phyloP scores from a whole-genome alignment of 2,888 invertebrate species.

The Herminia tarsipennalis region DNA sequence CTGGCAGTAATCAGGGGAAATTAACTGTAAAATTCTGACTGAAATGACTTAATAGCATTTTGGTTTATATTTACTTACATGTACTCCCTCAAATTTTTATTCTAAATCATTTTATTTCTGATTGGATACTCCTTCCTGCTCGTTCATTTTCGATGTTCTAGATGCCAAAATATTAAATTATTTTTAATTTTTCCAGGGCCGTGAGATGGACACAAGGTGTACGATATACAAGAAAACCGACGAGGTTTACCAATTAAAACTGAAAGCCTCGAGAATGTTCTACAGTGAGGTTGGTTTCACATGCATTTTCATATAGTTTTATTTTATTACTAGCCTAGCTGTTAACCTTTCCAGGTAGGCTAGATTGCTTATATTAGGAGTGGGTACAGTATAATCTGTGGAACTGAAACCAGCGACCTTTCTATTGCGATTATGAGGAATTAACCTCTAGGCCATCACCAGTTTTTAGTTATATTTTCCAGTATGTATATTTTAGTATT shows the following conservation, averaged over 20 bases:
- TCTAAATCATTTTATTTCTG: not conserved
- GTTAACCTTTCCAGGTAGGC: no score
- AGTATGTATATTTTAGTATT: constrained; percentile 5
- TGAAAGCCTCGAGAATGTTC: constrained; percentile 98
- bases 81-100: not conserved
- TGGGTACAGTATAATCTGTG: no score
- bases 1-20: constrained; percentile 71
- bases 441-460: no score
- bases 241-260: constrained; percentile 97
- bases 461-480: constrained; percentile 11
- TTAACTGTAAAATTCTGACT: constrained; percentile 56
- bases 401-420: no score
- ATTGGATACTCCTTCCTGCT: no score
- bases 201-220: constrained; percentile 97
- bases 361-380: no score
- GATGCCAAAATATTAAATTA: no score
- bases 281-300: constrained; percentile 90
- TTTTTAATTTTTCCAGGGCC: constrained; percentile 90
- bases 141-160: no score
- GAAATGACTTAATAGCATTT: constrained; percentile 49
- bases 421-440: no score
- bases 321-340: not conserved
- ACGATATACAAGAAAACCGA: constrained; percentile 99
- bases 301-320: constrained; percentile 2
- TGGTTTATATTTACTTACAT: constrained; percentile 61